phyloP scores from a whole-genome alignment of 2,113 vertebrate genomes.

The Oriolus oriolus region DNA sequence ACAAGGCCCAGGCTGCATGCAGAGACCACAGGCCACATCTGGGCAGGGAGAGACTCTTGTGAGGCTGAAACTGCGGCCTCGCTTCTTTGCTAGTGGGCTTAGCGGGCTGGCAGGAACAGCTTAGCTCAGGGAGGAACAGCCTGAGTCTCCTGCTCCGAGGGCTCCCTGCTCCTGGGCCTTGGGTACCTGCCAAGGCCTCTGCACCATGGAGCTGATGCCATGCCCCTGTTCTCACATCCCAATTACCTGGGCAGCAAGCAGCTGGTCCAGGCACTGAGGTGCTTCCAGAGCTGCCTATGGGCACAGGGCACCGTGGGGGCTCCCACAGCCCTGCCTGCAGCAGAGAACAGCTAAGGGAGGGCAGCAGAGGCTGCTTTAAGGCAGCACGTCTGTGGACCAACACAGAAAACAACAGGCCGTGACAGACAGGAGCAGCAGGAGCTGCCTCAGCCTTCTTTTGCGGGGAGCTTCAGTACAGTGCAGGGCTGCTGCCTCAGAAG shows the following conservation, averaged over 20 bases:
- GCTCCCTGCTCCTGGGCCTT: background rate
- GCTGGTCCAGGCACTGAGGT: background rate
- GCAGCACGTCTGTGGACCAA: background rate
- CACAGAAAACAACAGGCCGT: background rate
- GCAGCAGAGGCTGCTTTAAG: background rate
- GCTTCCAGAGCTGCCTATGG: background rate
- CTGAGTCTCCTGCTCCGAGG: background rate
- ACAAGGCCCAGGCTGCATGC: constrained; percentile 1
- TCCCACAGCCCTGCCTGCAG: background rate
- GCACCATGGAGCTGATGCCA: background rate
- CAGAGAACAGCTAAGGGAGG: background rate
- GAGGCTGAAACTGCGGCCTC: background rate
- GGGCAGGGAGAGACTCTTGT: background rate
- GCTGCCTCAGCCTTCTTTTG: background rate
- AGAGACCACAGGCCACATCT: background rate
- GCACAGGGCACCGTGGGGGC: background rate
- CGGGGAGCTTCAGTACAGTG: background rate
- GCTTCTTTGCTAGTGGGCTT: background rate
- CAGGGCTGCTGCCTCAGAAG: background rate
- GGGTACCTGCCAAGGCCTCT: background rate
- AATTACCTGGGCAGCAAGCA: background rate
- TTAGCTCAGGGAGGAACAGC: background rate
- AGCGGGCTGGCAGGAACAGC: background rate
- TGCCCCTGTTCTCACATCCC: background rate
- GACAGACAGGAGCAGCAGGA: background rate